Base-by-base conservation (phyloP, 2,113 vertebrate species). In the Semicossyphus pulcher region DNA sequence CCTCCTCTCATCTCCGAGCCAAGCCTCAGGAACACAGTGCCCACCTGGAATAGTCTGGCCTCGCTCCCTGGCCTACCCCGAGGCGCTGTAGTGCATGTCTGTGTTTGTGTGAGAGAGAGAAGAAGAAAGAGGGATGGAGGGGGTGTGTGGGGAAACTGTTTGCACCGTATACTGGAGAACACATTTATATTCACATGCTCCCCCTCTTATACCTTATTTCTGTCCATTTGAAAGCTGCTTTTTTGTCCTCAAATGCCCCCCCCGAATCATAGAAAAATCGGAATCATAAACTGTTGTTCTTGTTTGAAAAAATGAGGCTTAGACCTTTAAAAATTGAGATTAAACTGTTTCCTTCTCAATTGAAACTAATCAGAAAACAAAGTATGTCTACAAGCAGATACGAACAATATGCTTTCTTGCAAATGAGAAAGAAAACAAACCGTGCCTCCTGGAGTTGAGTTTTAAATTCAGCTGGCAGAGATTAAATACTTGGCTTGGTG, bases 11-110 rank as follows among this genome's bases (percentile, higher is more conserved):
- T 88, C 73, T 90, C 41, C 53, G 64, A 78, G 84, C 86, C 81
- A 81, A 85, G 62, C 83, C 80, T 84, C 68, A 81, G 88, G 85
- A 86, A 71, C 70, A 64, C 61, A 25, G 61, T 32, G 23, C 86
- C 89, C 85, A 89, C 88, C 88, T 92, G 89, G 86, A 90, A 87
- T 84, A 81, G 81, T 86, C 89, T 90, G 88, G 80, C 85, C 82
- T 66, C n/a, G 26, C 85, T 90, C 56, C 65, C 68, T 81, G 68
- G 83, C 78, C 87, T 90, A 70, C 76, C 90, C 75, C 75, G 66
- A 64, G 89, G 89, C 83, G 1, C 61, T 37, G 28, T 15, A 10
- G 53, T 58, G 31, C 54, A 12, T 21, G 59, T 70, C 41, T 63
- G 32, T 65, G 64, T 81, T 65, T 69, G 80, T 65, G 70, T 69